phyloP scores from a whole-genome alignment of 2,113 vertebrate species.

The Ptyas mucosa region DNA sequence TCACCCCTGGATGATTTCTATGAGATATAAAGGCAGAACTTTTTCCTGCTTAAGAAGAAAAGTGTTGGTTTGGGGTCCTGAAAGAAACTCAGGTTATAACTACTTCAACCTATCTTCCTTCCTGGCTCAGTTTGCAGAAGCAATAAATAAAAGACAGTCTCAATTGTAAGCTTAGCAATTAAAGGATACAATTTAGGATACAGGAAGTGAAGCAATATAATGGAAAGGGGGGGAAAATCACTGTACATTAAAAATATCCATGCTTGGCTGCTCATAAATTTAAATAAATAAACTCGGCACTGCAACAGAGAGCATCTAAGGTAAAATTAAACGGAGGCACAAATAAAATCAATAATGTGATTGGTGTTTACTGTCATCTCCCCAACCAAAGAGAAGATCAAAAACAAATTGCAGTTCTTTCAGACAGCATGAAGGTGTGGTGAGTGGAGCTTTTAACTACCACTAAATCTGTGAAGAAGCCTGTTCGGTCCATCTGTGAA shows the following conservation, averaged over 20 bases:
- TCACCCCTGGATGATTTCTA: background rate
- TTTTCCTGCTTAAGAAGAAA: background rate
- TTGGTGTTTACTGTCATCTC: background rate
- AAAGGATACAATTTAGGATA: background rate
- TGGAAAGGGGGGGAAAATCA: background rate
- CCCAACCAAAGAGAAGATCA: background rate
- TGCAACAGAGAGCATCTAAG: background rate
- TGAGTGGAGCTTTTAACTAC: background rate
- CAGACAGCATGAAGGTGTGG: background rate
- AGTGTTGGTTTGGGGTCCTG: background rate
- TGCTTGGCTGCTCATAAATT: background rate
- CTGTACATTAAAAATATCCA: background rate
- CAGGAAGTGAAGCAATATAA: background rate
- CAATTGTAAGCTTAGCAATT: background rate
- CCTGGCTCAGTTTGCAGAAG: background rate
- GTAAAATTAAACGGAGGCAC: background rate
- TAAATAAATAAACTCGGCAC: background rate
- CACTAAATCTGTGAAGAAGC: background rate
- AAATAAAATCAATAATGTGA: background rate
- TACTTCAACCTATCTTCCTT: background rate
- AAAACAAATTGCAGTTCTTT: background rate
- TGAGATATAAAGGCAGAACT: background rate
- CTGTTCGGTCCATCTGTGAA: background rate
- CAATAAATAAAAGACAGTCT: background rate
- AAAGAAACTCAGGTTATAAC: background rate